A percentile compares a stretch with the other conserved stretches of the same genome.
These are phyloP conservation scores for Neuroscelio doddi DNA, from an alignment of 2,888 invertebrate genomes.

Conservation along the genomic window DNA sequence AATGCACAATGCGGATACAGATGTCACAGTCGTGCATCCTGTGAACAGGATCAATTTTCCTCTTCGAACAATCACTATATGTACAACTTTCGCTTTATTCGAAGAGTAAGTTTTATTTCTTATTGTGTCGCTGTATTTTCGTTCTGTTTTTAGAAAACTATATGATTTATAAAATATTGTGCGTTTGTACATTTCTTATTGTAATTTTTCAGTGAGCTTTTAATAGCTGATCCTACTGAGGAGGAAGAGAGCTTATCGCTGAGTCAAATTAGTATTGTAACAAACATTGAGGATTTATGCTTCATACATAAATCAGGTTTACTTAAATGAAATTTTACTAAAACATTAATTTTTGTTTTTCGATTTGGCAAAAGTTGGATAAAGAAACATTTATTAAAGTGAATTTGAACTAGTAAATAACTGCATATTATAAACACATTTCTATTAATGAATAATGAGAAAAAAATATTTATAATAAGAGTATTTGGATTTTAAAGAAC, in stretches of 20 bases:
- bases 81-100: conserved; percentile 84
- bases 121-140: neutral
- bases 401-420: too few relatives aligned
- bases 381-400: too few relatives aligned
- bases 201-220: conserved; percentile 74
- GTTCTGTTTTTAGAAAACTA: neutral
- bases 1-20: conserved; percentile 80
- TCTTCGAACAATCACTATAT: conserved; percentile 77
- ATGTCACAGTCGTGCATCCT: conserved; percentile 77
- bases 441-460: too few relatives aligned
- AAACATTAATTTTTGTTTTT: neutral
- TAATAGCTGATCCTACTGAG: conserved; percentile 85
- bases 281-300: conserved; percentile 79
- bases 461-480: too few relatives aligned
- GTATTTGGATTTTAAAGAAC: too few relatives aligned
- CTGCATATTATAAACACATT: too few relatives aligned
- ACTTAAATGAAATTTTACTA: neutral
- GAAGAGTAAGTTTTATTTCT: conserved; percentile 75
- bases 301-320: conserved; percentile 84
- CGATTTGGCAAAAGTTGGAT: neutral
- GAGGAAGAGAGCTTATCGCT: conserved; percentile 86
- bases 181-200: conserved; percentile 40
- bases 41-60: conserved; percentile 74
- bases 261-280: conserved; percentile 80
- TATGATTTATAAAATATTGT: conserved; percentile 5